phyloP scores from a whole-genome alignment of 2,888 invertebrate species.

The Muscina levida region DNA sequence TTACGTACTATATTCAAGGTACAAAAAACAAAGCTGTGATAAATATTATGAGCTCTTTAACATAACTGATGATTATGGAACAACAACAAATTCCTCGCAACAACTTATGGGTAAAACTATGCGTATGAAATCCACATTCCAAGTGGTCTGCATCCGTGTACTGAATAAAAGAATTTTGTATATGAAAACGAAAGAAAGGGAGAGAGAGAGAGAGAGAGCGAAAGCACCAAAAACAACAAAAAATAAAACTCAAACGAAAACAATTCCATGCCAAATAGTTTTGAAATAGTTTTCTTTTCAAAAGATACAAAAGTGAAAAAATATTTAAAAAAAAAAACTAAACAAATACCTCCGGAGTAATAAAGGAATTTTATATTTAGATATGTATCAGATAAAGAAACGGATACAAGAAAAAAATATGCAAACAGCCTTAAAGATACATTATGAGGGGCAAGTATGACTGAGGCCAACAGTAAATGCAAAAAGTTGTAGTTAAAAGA shows the following conservation, averaged over 20 bases:
- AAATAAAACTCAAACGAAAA: background rate
- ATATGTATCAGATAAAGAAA: background rate
- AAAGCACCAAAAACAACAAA: background rate
- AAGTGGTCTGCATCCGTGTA: constrained; percentile 48
- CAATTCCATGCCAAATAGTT: constrained; percentile 21
- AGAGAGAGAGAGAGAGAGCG: too few relatives aligned
- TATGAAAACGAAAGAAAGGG: background rate
- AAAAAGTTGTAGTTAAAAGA: too few relatives aligned
- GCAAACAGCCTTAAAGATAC: too few relatives aligned
- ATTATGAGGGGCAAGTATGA: background rate
- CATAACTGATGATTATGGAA: constrained; percentile 34
- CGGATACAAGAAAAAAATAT: background rate
- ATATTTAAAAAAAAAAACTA: background rate
- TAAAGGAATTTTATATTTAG: background rate
- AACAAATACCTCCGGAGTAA: too few relatives aligned
- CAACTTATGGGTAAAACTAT: constrained; percentile 5
- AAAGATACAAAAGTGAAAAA: background rate
- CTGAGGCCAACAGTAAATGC: too few relatives aligned
- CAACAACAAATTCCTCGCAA: constrained; percentile 13
- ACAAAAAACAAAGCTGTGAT: constrained; percentile 17
- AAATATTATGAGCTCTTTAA: constrained; percentile 35
- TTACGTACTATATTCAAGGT: background rate
- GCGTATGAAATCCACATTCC: constrained; percentile 39
- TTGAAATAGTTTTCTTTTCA: constrained; percentile 21
- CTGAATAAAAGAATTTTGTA: background rate